These are phyloP conservation scores for Holothuria scabra DNA, from an alignment of 53 echinoderm and acorn worm genomes.

Conservation along the genomic window DNA sequence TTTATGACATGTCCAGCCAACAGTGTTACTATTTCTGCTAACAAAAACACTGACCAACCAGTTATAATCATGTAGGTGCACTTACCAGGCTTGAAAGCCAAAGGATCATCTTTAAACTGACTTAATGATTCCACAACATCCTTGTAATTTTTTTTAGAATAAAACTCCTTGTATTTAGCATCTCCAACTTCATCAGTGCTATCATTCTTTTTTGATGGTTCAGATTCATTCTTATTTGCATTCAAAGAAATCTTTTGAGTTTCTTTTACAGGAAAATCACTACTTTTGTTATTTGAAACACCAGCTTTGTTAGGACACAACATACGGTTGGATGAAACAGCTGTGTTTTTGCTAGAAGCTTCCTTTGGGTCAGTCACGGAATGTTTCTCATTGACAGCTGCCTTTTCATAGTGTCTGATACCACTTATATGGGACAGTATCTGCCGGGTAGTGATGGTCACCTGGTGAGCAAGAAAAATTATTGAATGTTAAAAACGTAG, in stretches of 20 bases:
- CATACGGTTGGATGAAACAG: too few species aligned
- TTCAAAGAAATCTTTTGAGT: not conserved
- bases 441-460: slow-evolving; percentile 80
- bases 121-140: not conserved
- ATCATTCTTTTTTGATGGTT: slow-evolving; percentile 3
- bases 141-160: slow-evolving; percentile 24
- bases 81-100: slow-evolving; percentile 88
- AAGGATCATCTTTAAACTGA: slow-evolving; percentile 86
- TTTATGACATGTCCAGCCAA: too few species aligned
- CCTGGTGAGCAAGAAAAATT: slow-evolving; percentile 51
- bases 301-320: too few species aligned
- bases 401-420: slow-evolving; percentile 82
- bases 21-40: too few species aligned
- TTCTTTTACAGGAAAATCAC: not conserved
- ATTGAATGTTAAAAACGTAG: too few species aligned
- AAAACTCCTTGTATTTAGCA: slow-evolving; percentile 60
- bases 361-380: too few species aligned
- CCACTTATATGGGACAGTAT: slow-evolving; percentile 88
- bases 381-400: not conserved
- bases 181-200: slow-evolving; percentile 45
- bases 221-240: not conserved
- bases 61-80: not conserved
- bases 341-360: too few species aligned
- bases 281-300: too few species aligned
- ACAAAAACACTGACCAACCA: too few species aligned